These are phyloP conservation scores for Halichondria panicea DNA, from an alignment of 37 sponge, comb jelly and placozoan species.

Conservation along the genomic window DNA sequence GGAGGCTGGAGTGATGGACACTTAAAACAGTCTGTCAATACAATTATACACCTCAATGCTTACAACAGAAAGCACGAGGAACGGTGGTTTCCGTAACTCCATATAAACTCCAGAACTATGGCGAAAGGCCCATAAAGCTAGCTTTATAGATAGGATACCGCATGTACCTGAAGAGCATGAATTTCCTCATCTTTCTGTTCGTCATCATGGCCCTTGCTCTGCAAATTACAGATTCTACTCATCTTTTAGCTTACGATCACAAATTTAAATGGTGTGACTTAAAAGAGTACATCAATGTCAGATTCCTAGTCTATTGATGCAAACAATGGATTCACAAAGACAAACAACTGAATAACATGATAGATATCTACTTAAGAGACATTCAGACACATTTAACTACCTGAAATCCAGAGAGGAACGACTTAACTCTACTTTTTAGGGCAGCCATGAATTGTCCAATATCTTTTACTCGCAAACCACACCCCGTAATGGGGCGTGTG, in stretches of 20 bases:
- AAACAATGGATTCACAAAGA: no score
- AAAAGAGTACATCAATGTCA: no score
- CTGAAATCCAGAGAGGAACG: constrained; percentile 36
- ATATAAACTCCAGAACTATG: background rate
- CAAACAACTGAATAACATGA: no score
- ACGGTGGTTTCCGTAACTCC: background rate
- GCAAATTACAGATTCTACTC: no score
- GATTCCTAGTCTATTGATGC: no score
- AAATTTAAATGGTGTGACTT: no score
- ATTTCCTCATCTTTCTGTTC: constrained; percentile 8
- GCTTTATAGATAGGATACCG: background rate
- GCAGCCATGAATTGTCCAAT: no score
- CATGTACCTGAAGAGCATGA: constrained; percentile 10
- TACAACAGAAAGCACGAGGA: no score
- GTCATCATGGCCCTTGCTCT: constrained; percentile 16
- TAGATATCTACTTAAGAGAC: background rate
- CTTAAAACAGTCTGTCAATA: background rate
- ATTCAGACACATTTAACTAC: background rate
- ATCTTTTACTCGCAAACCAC: no score
- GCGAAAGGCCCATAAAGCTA: background rate
- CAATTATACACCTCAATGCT: background rate
- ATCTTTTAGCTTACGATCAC: no score
- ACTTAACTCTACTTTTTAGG: constrained; percentile 37
- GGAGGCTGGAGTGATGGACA: constrained; percentile 4
- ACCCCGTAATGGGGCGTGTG: no score